These are phyloP conservation scores for Zaprionus lineosus DNA, from an alignment of 2,888 invertebrate genomes.

Conservation along the genomic window DNA sequence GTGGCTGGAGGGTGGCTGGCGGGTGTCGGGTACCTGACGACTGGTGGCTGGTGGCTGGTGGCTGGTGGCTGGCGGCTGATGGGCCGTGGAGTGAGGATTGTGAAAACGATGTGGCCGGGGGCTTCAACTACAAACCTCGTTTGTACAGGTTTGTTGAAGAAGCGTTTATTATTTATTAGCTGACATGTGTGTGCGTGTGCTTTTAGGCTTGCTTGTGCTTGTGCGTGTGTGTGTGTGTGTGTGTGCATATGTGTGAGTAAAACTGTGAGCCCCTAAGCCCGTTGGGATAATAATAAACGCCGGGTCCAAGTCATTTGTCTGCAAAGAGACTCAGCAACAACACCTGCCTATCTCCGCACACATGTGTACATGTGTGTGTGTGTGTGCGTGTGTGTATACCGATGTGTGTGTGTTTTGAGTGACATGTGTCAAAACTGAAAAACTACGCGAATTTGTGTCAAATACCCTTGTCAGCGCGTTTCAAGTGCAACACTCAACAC, in stretches of 20 bases:
- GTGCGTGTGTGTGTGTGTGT: constrained; percentile 7
- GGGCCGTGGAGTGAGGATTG: too few species aligned
- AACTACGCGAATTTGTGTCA: constrained; percentile 81
- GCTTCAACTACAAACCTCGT: constrained; percentile 32
- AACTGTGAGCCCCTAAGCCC: constrained; percentile 55
- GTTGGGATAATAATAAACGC: constrained; percentile 74
- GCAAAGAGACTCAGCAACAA: constrained; percentile 41
- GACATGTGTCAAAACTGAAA: constrained; percentile 78
- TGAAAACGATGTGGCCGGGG: neutral
- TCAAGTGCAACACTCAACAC: constrained; percentile 67
- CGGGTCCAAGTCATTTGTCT: constrained; percentile 68
- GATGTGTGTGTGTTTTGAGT: constrained; percentile 65
- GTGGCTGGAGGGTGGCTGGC: too few species aligned
- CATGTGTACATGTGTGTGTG: constrained; percentile 9
- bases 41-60: too few species aligned
- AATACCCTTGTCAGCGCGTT: constrained; percentile 79
- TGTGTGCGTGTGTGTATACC: constrained; percentile 16
- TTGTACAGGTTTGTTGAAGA: constrained; percentile 47
- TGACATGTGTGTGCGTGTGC: constrained; percentile 13
- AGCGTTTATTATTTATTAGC: constrained; percentile 74
- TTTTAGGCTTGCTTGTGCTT: too few species aligned
- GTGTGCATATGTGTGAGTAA: constrained; percentile 3
- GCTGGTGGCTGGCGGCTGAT: too few species aligned
- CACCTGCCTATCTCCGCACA: constrained; percentile 9
- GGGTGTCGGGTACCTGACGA: too few species aligned